Base-by-base conservation (phyloP, 2,113 vertebrate species). In the Melanerpes aurifrons region DNA sequence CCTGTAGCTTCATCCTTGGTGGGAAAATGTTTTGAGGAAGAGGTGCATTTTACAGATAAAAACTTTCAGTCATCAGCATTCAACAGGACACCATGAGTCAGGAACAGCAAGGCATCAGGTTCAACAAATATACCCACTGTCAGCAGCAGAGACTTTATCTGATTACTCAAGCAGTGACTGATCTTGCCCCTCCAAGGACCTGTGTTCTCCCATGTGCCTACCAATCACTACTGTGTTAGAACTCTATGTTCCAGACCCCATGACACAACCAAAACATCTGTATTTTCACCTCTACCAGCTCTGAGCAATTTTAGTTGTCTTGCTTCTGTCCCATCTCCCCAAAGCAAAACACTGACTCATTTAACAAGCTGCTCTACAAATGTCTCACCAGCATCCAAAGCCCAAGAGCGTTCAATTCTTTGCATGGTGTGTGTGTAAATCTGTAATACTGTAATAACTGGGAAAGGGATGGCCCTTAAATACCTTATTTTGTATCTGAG, bases 1-100 rank as follows among this genome's bases (percentile, higher is more conserved):
- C 96, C 94, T 94, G 91, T 50, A 81, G 75, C 83, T 94, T 77
- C 37, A 13, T 92, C 92, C 67, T 59, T n/a, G 75, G 47, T 21
- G 58, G 63, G 77, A 62, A 81, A 78, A 87, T 6, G 62, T 74
- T 92, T 86, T 47, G 48, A 72, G 62, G 29, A 59, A 68, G 47
- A 71, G 48, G 16, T 22, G 19, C 45, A 61, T 95, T 74, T 70
- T 57, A 85, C 86, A 79, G 68, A 82, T 4, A 37, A 84, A 47
- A 50, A n/a, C 37, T 67, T 88, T 83, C 73, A 71, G 12, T 32
- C 71, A 48, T 80, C 56, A 66, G 22, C 1, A 2, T 82, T 92
- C 67, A 67, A 15, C 2, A 68, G 19, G 25, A 91, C 28, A 61
- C 26, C 59, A 48, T 15, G 35, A 83, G 19, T 76, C 40, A 48